These are phyloP conservation scores for Drosophila falleni DNA, from an alignment of 2,888 invertebrate species.

Conservation along the genomic window DNA sequence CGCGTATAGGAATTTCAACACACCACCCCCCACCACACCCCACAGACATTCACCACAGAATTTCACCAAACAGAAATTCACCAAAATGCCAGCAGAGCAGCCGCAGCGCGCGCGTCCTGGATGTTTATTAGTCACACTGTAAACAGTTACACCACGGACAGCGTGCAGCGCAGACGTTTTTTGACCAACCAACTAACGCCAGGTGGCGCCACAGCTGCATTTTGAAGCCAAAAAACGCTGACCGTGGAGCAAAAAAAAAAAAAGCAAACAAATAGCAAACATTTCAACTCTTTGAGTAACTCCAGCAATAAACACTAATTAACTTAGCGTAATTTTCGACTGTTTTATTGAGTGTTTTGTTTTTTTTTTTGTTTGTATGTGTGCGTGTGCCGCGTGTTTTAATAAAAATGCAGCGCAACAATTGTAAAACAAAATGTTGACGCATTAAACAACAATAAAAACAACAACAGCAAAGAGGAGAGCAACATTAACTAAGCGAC, in stretches of 20 bases:
- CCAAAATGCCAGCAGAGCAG: slow-evolving; percentile 30
- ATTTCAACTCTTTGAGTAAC: not conserved
- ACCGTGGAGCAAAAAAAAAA: slow-evolving; percentile 10
- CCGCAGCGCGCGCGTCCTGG: slow-evolving; percentile 48
- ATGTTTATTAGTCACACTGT: slow-evolving; percentile 47
- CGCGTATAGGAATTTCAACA: slow-evolving; percentile 22
- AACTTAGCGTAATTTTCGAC: not conserved
- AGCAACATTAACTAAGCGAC: slow-evolving; percentile 10
- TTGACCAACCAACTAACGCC: not conserved
- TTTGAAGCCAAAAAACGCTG: slow-evolving; percentile 15
- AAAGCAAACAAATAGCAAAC: not conserved
- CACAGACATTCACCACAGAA: slow-evolving; percentile 8
- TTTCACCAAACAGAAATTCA: slow-evolving; percentile 52
- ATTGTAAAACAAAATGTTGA: slow-evolving; percentile 53
- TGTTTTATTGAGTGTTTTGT: slow-evolving; percentile 9
- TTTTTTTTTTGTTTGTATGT: slow-evolving; percentile 12
- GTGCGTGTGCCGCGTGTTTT: slow-evolving; percentile 36
- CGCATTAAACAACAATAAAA: slow-evolving; percentile 27
- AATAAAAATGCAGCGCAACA: slow-evolving; percentile 48
- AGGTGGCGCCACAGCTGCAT: slow-evolving; percentile 39
- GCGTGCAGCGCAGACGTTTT: slow-evolving; percentile 58
- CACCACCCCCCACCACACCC: not conserved
- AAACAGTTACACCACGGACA: slow-evolving; percentile 68
- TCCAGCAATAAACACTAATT: not conserved
- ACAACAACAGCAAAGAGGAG: slow-evolving; percentile 18